A percentile compares a stretch with the other conserved stretches of the same genome.
These are phyloP conservation scores for Stegostoma tigrinum DNA, from an alignment of 2,113 vertebrate genomes.

Conservation along the genomic window DNA sequence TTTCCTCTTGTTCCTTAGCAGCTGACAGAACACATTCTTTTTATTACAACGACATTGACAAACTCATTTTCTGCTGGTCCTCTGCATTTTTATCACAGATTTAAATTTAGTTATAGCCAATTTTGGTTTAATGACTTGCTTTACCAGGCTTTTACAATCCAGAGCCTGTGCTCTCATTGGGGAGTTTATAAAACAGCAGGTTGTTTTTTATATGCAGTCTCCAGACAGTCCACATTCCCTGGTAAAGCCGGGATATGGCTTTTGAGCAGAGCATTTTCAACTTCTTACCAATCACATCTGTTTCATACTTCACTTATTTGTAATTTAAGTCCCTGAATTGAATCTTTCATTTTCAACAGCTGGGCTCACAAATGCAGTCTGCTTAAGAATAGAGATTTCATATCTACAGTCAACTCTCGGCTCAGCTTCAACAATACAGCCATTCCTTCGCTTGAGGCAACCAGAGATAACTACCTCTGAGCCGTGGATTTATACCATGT, in stretches of 20 bases:
- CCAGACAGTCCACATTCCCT: slow-evolving; percentile 73
- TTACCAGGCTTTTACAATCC: slow-evolving; percentile 73
- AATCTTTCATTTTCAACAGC: slow-evolving; percentile 82
- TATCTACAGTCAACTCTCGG: slow-evolving; percentile 72
- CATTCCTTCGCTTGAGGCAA: slow-evolving; percentile 78
- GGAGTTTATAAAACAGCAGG: slow-evolving; percentile 72
- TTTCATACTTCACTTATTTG: slow-evolving; percentile 86
- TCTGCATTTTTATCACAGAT: slow-evolving; percentile 69
- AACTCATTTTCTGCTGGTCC: slow-evolving; percentile 33
- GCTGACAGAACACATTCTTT: slow-evolving; percentile 36
- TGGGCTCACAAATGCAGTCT: slow-evolving; percentile 79
- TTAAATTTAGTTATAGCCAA: slow-evolving; percentile 89
- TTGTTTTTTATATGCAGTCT: slow-evolving; percentile 76
- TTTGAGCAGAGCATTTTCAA: slow-evolving; percentile 80
- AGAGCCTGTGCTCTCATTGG: slow-evolving; percentile 75
- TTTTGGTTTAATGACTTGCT: slow-evolving; percentile 86
- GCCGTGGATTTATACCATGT: slow-evolving; percentile 72
- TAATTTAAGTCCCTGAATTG: slow-evolving; percentile 81
- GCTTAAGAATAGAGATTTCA: slow-evolving; percentile 81
- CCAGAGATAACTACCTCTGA: slow-evolving; percentile 78
- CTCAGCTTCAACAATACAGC: slow-evolving; percentile 67
- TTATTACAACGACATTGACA: slow-evolving; percentile 26
- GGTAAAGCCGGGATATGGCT: slow-evolving; percentile 78
- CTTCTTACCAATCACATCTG: slow-evolving; percentile 81
- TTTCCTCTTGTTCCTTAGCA: slow-evolving; percentile 31